Percentiles rank a stretch among this genome's conserved stretches.
phyloP scores from a whole-genome alignment of 1,140 invertebrate genomes.

The Plodia interpunctella region DNA sequence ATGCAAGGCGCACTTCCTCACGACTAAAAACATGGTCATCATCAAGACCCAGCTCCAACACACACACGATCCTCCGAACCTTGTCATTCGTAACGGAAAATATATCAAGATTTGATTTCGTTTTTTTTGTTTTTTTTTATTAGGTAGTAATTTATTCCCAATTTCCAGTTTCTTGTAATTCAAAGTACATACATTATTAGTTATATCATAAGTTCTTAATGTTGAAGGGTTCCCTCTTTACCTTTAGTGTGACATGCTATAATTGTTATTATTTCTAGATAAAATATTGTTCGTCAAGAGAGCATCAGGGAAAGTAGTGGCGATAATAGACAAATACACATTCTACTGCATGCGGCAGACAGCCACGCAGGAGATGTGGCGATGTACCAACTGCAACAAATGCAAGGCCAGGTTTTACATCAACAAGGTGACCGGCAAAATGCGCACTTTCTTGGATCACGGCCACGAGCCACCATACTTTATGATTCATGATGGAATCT shows the following conservation, averaged over 20 bases:
- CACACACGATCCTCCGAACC: slow-evolving; percentile 20
- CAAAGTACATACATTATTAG: too few species aligned
- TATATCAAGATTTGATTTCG: slow-evolving; percentile 26
- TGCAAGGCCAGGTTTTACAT: slow-evolving; percentile 16
- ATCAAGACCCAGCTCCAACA: slow-evolving; percentile 17
- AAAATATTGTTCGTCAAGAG: neutral
- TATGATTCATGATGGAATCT: slow-evolving; percentile 22
- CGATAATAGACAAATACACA: slow-evolving; percentile 23
- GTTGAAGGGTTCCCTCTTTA: too few species aligned
- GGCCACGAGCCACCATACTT: slow-evolving; percentile 17
- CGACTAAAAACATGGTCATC: slow-evolving; percentile 12
- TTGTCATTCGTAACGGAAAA: slow-evolving; percentile 26
- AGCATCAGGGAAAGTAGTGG: slow-evolving; percentile 12
- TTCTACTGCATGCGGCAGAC: slow-evolving; percentile 19
- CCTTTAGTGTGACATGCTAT: too few species aligned
- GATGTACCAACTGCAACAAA: slow-evolving; percentile 18
- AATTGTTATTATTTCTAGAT: neutral
- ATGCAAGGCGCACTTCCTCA: slow-evolving; percentile 20
- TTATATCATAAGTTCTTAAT: too few species aligned
- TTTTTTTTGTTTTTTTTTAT: too few species aligned
- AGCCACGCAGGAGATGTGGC: slow-evolving; percentile 13
- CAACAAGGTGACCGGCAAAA: neutral
- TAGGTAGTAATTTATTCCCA: neutral
- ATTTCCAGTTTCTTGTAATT: neutral
- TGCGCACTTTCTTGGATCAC: slow-evolving; percentile 16